A percentile compares a stretch with the other conserved stretches of the same genome.
These are phyloP conservation scores for Eledone cirrhosa DNA, from an alignment of 2,888 invertebrate species.

Conservation along the genomic window DNA sequence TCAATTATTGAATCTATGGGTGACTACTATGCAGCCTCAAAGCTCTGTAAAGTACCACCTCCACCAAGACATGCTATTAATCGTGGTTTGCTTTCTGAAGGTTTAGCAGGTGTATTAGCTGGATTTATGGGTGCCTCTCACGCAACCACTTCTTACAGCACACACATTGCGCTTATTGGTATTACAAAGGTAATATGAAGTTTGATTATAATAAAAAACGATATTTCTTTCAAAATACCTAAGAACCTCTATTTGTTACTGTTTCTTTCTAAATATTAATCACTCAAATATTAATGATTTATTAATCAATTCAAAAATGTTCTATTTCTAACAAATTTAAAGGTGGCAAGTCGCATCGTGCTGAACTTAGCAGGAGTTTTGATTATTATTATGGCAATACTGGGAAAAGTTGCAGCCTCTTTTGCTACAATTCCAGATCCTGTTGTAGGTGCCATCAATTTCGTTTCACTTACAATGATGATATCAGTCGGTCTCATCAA, in stretches of 20 bases:
- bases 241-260: too few species aligned
- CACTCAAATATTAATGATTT: too few species aligned
- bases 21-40: constrained; percentile 50
- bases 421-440: constrained; percentile 68
- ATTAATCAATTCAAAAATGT: too few species aligned
- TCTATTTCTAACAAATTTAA: constrained; percentile 16
- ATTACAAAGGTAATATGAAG: constrained; percentile 36
- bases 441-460: constrained; percentile 62
- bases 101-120: constrained; percentile 47
- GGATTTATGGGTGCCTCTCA: constrained; percentile 52
- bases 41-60: constrained; percentile 40
- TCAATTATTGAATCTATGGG: constrained; percentile 54
- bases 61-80: constrained; percentile 53
- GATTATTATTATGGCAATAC: constrained; percentile 61
- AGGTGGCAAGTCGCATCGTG: constrained; percentile 67
- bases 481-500: constrained; percentile 52
- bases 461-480: constrained; percentile 49
- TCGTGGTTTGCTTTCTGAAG: constrained; percentile 53
- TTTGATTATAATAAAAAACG: too few species aligned
- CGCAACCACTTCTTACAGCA: constrained; percentile 53
- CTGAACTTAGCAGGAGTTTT: constrained; percentile 64
- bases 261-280: too few species aligned
- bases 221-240: too few species aligned
- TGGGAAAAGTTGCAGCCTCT: constrained; percentile 66
- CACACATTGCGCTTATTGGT: constrained; percentile 43